Percentiles rank a stretch among this genome's conserved stretches.
These are phyloP conservation scores for Propithecus coquereli DNA, from an alignment of 2,113 vertebrate species.

Conservation along the genomic window DNA sequence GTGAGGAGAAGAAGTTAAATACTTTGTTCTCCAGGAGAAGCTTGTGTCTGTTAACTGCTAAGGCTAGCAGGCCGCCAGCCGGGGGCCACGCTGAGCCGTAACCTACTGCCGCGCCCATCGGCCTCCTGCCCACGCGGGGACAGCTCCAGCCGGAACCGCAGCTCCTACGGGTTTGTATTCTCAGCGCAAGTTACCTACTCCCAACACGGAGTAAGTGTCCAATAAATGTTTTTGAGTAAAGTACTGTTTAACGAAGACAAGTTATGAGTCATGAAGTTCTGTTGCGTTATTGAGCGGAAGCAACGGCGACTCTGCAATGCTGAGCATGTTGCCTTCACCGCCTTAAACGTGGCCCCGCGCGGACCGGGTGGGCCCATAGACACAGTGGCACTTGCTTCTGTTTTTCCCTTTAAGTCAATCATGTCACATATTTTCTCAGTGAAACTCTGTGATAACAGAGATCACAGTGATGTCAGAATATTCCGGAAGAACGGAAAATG, in stretches of 20 bases:
- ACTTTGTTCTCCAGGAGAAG: neutral
- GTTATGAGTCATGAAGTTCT: neutral
- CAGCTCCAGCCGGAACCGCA: neutral
- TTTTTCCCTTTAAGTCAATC: neutral
- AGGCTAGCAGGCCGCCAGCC: no score
- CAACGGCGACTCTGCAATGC: neutral
- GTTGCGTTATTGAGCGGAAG: neutral
- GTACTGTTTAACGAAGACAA: neutral
- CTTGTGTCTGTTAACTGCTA: no score
- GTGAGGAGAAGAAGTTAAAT: neutral
- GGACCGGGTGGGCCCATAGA: fast-evolving
- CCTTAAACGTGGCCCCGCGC: no score
- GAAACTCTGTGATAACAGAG: neutral
- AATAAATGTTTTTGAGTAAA: neutral
- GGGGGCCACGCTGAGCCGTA: fast-evolving
- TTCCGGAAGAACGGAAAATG: neutral
- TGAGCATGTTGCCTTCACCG: neutral
- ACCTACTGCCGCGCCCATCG: neutral
- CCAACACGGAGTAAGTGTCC: neutral
- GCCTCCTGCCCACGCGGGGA: fast-evolving
- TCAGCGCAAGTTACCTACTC: neutral
- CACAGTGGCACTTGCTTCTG: neutral
- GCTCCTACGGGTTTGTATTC: fast-evolving
- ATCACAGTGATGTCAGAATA: neutral
- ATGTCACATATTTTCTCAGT: neutral